Evolutionary conservation across 2,888 invertebrate genomes (phyloP).

Genomic region (Phalangium opilio): DNA sequence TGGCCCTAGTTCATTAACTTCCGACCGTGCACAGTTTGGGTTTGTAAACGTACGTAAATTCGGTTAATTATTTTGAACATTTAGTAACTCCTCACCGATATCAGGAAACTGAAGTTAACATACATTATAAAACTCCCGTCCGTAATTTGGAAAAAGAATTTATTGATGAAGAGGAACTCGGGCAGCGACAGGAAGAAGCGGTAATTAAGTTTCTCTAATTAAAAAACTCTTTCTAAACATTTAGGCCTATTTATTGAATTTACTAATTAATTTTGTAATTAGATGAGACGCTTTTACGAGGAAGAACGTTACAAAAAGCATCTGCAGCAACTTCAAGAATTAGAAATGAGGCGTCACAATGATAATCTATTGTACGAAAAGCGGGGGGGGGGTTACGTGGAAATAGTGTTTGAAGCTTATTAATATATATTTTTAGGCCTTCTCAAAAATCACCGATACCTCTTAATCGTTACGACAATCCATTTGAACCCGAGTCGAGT

Average conservation of each 20-base stretch:
- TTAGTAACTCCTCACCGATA: conserved; percentile 73
- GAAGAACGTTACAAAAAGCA: conserved; percentile 78
- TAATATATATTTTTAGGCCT: conserved; percentile 39
- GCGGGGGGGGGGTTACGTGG: conserved; percentile 11
- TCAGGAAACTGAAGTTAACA: conserved; percentile 83
- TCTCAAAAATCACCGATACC: conserved; percentile 86
- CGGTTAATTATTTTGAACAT: no score
- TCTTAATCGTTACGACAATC: conserved; percentile 76
- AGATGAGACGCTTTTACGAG: conserved; percentile 40
- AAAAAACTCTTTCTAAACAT: background rate
- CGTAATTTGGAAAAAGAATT: conserved; percentile 60
- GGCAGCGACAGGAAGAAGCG: conserved; percentile 69
- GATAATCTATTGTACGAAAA: conserved; percentile 78
- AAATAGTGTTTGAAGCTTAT: no score
- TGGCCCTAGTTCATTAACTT: no score
- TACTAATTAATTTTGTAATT: background rate
- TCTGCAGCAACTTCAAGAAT: conserved; percentile 78
- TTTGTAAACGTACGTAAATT: no score
- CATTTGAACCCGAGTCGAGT: conserved; percentile 44
- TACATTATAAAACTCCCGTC: conserved; percentile 79
- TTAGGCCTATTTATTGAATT: background rate
- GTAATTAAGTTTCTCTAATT: conserved; percentile 44
- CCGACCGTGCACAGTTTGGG: no score
- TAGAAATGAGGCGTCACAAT: conserved; percentile 80
- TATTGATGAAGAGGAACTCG: conserved; percentile 69